Evolutionary conservation across 2,113 vertebrate species (phyloP).

Genomic region (Oryzias woworae): DNA sequence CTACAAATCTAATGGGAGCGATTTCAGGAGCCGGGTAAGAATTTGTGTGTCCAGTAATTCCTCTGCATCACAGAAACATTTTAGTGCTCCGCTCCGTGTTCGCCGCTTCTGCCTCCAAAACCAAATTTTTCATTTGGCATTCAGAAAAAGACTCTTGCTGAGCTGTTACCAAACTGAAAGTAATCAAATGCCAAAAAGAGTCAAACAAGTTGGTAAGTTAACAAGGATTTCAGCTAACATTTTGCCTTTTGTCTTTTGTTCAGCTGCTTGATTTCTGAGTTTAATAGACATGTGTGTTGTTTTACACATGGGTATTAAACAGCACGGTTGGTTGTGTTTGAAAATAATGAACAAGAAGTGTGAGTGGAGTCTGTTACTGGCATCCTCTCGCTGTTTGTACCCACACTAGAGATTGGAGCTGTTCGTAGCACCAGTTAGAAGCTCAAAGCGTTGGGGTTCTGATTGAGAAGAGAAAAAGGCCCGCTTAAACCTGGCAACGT

Average conservation of each 20-base stretch:
- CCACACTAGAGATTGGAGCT: conserved; percentile 24
- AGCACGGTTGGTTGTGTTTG: conserved; percentile 38
- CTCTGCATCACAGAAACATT: conserved; percentile 43
- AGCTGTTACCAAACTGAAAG: conserved; percentile 47
- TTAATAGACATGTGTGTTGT: conserved; percentile 68
- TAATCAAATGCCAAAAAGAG: conserved; percentile 45
- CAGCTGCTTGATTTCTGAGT: conserved; percentile 41
- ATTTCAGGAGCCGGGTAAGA: conserved; percentile 64
- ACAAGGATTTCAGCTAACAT: conserved; percentile 65
- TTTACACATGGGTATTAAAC: conserved; percentile 67
- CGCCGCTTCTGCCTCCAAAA: conserved; percentile 58
- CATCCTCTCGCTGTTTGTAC: conserved; percentile 62
- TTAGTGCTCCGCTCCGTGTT: conserved; percentile 52
- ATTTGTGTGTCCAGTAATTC: conserved; percentile 33
- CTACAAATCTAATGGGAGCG: conserved; percentile 33
- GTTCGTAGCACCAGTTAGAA: conserved; percentile 67
- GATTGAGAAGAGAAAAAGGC: conserved; percentile 82
- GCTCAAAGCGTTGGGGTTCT: conserved; percentile 71
- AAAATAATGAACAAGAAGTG: conserved; percentile 29
- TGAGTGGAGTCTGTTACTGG: conserved; percentile 58
- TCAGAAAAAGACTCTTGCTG: conserved; percentile 30
- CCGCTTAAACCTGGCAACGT: conserved; percentile 49
- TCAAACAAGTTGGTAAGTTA: conserved; percentile 62
- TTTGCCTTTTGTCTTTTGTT: conserved; percentile 47
- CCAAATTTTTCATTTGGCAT: conserved; percentile 33